Conservation (phyloP, 1,140 invertebrate genomes). For the Goniozus legneri region DNA sequence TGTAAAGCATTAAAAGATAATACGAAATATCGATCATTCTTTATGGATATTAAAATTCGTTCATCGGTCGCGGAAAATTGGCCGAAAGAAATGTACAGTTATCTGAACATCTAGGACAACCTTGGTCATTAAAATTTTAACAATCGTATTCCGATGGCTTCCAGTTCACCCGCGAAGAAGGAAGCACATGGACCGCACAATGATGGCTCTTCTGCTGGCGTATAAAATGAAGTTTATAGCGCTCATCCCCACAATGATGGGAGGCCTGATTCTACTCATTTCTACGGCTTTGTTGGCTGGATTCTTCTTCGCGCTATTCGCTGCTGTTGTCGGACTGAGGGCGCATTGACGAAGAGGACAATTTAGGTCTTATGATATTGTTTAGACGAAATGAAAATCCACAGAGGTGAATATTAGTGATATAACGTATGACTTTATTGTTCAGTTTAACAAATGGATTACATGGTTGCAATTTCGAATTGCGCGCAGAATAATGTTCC, state of each 20-base stretch:
- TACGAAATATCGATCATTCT: no score
- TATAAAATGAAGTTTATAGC: constrained; percentile 82
- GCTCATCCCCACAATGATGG: constrained; percentile 70
- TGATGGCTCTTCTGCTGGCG: constrained; percentile 71
- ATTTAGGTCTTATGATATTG: no score
- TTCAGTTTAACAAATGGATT: constrained; percentile 17
- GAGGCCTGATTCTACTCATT: constrained; percentile 68
- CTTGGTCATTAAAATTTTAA: background rate
- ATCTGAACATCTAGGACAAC: no score
- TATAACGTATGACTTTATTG: constrained; percentile 36
- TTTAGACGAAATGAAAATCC: no score
- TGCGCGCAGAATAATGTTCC: no score
- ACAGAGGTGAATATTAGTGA: constrained; percentile 9
- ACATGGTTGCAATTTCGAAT: no score
- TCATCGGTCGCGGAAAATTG: no score
- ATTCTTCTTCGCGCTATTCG: constrained; percentile 82
- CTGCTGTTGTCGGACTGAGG: constrained; percentile 58
- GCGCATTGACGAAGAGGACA: constrained; percentile 25
- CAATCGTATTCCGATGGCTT: constrained; percentile 13
- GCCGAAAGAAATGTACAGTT: no score
- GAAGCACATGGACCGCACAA: constrained; percentile 61
- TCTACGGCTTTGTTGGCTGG: constrained; percentile 74
- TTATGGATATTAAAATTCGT: no score
- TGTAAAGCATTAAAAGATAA: no score
- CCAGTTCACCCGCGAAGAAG: constrained; percentile 48